A percentile compares a stretch with the other conserved stretches of the same genome.
These are phyloP conservation scores for Copsychus sechellarum DNA, from an alignment of 2,113 vertebrate species.

Conservation along the genomic window DNA sequence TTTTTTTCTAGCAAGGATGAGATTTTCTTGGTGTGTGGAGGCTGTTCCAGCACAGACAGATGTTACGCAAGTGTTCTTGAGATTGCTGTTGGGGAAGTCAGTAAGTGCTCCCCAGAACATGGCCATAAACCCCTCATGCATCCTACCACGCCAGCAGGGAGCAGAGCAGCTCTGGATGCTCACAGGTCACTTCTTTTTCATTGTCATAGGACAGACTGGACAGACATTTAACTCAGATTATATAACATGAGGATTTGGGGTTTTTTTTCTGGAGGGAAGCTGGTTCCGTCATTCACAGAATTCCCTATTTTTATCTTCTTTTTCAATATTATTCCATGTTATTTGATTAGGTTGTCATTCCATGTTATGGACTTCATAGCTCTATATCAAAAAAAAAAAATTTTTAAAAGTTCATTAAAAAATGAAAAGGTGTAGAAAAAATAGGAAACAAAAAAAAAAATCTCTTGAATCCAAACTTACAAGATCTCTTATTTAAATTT, in stretches of 20 bases:
- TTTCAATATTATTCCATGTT: neutral
- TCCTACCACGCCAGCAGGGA: neutral
- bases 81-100: neutral
- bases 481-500: neutral
- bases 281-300: neutral
- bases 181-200: neutral
- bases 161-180: neutral
- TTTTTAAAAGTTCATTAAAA: neutral
- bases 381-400: neutral
- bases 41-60: neutral
- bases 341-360: neutral
- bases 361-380: neutral
- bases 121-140: fast-evolving
- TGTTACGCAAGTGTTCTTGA: neutral
- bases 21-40: neutral
- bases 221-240: neutral
- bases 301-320: neutral
- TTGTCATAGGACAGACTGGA: neutral
- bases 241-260: fast-evolving
- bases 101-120: neutral
- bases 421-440: neutral
- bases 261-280: neutral
- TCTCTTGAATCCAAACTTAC: neutral
- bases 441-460: neutral
- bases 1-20: neutral